Base-by-base conservation (phyloP, 2,888 invertebrate genomes). In the Chromoteleia sp. region DNA sequence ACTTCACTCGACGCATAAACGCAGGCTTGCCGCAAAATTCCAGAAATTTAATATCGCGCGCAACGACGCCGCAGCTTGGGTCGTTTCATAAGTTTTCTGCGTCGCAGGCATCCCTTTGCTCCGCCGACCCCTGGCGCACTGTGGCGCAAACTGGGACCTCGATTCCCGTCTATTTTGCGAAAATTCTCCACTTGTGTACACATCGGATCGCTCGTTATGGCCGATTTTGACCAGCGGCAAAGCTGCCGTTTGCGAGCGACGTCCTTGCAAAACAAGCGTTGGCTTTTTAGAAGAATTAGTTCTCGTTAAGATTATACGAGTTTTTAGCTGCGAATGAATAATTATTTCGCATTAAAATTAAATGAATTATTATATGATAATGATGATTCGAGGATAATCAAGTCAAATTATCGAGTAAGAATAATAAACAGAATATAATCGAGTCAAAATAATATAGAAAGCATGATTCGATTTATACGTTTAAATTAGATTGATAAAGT, bases 21-120 rank as follows among this genome's bases (percentile, higher is more conserved):
- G 82, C 78, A 65, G 78, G 70, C 86, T 87, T 85, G 91, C 93
- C 92, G 92, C 92, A 92, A 92, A 93, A 93, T 93, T 93, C 92
- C 92, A 92, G 92, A 93, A 93, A 93, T 93, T 93, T 93, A 93
- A 93, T 93, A 93, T 93, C 93, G 89, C 88, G 86, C 87, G 85
- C 86, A 84, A 85, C 87, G 85, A 83, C 83, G 75, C 84, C 76
- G 82, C 86, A 79, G 77, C 73, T 83, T 82, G 85, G 85, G 85
- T 85, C 86, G 87, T 90, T 89, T 89, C 89, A 89, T 90, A 90
- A 90, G 88, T 89, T 89, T 87, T 84, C 88, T 87, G 82, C 86
- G 82, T 84, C 85, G 81, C 84, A 82, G 68, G 85, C 85, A 85
- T 84, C 86, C 85, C 86, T 84, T 76, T 73, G 68, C 79, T 56